These are phyloP conservation scores for Loriculus beryllinus DNA, from an alignment of 2,797 vertebrate genomes.

Conservation along the genomic window DNA sequence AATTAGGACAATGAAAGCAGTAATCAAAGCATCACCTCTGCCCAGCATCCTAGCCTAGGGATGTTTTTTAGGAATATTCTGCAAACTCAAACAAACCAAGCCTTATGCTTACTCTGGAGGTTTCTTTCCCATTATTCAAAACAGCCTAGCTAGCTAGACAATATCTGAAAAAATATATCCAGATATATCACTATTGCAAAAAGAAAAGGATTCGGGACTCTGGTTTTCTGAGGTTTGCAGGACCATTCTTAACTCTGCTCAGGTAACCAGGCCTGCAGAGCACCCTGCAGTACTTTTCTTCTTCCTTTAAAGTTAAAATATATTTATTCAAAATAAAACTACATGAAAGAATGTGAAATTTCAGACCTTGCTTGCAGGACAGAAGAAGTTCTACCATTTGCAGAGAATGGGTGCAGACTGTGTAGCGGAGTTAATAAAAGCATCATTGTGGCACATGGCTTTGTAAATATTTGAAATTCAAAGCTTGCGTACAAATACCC, in stretches of 20 bases:
- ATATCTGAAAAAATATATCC: background rate
- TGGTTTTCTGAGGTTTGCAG: background rate
- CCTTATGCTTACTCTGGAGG: background rate
- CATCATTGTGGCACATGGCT: background rate
- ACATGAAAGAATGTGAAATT: background rate
- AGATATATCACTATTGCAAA: background rate
- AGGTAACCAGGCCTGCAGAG: background rate
- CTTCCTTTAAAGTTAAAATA: background rate
- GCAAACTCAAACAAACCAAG: background rate
- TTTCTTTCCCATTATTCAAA: background rate
- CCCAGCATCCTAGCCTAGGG: background rate
- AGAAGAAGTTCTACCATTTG: background rate
- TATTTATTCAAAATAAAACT: background rate
- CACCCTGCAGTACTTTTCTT: background rate
- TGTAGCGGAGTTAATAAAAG: background rate
- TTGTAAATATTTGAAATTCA: conserved; percentile 47
- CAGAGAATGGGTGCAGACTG: background rate
- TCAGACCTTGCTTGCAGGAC: background rate
- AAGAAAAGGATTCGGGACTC: background rate
- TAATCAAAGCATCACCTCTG: background rate
- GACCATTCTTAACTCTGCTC: background rate
- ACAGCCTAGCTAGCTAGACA: background rate
- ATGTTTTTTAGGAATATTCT: background rate
- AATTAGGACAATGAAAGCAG: background rate
- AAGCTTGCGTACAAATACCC: conserved; percentile 13